Base-by-base conservation (phyloP, 1,140 invertebrate species). In the Apis florea region DNA sequence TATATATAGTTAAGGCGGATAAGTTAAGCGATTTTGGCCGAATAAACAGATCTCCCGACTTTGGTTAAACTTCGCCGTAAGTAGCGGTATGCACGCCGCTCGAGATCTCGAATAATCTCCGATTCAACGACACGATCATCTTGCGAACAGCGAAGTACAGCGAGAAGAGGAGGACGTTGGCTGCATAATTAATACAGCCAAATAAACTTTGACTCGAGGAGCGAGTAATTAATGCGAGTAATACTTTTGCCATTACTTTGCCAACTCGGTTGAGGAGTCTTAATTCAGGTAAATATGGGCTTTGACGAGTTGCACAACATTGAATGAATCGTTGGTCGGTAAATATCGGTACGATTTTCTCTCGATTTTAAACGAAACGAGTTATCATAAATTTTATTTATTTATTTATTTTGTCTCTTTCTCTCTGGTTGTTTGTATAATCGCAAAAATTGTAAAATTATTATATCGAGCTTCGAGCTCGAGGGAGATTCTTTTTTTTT, bases 81-180 rank as follows among this genome's bases (percentile, higher is more conserved):
- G 68, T 73, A 84, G 61, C 47, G 59, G 61, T 51, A 71, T 61
- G 75, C 69, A 75, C 68, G 68, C 71, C 78, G 64, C 77, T 78
- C 64, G 77, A 40, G 64, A 74, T 63, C 61, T 85, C 64, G 61
- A 70, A 84, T 82, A 85, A 84, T 84, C 83, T 68, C 24, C 72
- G 53, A 76, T 77, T 26, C 31, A 51, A 26, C 71, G 21, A 40
- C 21, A 21, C 61, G 51, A 73, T 49, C 17, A 26, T 66, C n/a
- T 64, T 26, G 24, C 12, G 17, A 79, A 64, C 63, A n/a, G 26
- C 19, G 21, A 72, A 19, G 11, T 24, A 12, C 49, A 40, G 40
- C 10, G 8, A 17, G 8, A 68, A 40, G 31, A 40, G 5, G 31
- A 40, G 31, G 31, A 66, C 66, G 77, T 54, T 78, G 69, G 64